Evolutionary conservation across 1,140 invertebrate species (phyloP).

Genomic region (Adoxophyes honmai): DNA sequence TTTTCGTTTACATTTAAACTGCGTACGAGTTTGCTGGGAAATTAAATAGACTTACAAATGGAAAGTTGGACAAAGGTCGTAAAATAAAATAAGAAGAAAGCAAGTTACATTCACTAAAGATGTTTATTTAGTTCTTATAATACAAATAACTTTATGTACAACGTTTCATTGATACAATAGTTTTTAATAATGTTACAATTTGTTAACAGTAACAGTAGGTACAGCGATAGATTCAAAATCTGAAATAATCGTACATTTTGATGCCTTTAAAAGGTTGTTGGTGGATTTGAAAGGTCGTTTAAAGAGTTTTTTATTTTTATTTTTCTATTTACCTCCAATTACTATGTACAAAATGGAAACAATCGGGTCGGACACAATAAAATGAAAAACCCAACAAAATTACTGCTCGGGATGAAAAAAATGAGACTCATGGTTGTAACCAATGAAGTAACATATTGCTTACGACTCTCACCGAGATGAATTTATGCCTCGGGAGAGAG

Average conservation of each 20-base stretch:
- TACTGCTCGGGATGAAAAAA: not conserved
- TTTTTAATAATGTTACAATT: constrained; percentile 44
- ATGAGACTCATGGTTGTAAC: constrained; percentile 6
- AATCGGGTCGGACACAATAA: too few relatives aligned
- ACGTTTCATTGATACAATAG: constrained; percentile 32
- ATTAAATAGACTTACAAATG: not conserved
- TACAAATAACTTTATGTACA: constrained; percentile 74
- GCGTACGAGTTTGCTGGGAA: not conserved
- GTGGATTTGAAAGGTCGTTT: too few relatives aligned
- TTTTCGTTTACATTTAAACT: constrained; percentile 10
- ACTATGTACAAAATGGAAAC: too few relatives aligned
- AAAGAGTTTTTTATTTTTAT: too few relatives aligned
- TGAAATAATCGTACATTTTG: not conserved
- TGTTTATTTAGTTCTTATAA: constrained; percentile 68
- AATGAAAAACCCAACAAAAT: not conserved
- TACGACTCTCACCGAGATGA: not conserved
- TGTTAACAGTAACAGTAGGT: constrained; percentile 33
- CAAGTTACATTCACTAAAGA: constrained; percentile 68
- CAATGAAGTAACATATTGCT: constrained; percentile 12
- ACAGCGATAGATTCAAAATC: constrained; percentile 7
- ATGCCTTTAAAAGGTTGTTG: not conserved
- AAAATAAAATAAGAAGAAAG: constrained; percentile 19
- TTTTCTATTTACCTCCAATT: too few relatives aligned
- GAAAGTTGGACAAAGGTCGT: constrained; percentile 6
- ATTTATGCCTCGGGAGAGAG: not conserved